These are phyloP conservation scores for Dichetophora obliterata DNA, from an alignment of 2,888 invertebrate genomes.

Conservation along the genomic window DNA sequence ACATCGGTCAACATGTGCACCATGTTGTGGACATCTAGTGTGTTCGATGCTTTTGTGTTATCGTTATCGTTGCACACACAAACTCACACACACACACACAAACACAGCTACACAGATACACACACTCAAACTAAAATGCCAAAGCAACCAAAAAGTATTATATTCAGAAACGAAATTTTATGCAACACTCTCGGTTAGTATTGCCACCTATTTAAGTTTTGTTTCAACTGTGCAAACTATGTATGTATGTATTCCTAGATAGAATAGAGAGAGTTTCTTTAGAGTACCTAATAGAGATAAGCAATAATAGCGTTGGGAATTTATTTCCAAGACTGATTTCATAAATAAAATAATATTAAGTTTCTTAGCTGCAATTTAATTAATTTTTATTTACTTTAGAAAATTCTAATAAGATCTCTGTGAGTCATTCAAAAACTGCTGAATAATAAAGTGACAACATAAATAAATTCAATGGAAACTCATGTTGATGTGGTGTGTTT, in stretches of 20 bases:
- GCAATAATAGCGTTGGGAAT: conserved; percentile 13
- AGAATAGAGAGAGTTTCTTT: conserved; percentile 10
- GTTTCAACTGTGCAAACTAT: not conserved
- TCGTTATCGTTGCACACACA: not conserved
- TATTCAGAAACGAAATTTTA: conserved; percentile 12
- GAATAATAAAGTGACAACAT: not conserved
- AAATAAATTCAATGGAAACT: not conserved
- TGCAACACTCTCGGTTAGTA: not conserved
- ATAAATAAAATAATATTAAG: conserved; percentile 6
- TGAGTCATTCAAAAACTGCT: not conserved
- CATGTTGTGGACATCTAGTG: not conserved
- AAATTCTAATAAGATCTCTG: conserved; percentile 6
- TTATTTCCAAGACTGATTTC: conserved; percentile 26
- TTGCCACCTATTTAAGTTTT: conserved; percentile 13
- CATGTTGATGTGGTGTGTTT: not conserved
- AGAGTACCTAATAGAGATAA: conserved; percentile 36
- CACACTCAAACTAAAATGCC: conserved; percentile 52
- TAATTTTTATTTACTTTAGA: not conserved
- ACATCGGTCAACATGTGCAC: not conserved
- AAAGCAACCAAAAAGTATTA: conserved; percentile 56
- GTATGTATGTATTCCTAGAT: conserved; percentile 2
- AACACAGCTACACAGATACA: too few species aligned
- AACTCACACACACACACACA: not conserved
- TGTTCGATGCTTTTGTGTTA: not conserved
- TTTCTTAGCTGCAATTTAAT: conserved; percentile 13